phyloP scores from a whole-genome alignment of 2,888 invertebrate genomes.

The Xanthia togata region DNA sequence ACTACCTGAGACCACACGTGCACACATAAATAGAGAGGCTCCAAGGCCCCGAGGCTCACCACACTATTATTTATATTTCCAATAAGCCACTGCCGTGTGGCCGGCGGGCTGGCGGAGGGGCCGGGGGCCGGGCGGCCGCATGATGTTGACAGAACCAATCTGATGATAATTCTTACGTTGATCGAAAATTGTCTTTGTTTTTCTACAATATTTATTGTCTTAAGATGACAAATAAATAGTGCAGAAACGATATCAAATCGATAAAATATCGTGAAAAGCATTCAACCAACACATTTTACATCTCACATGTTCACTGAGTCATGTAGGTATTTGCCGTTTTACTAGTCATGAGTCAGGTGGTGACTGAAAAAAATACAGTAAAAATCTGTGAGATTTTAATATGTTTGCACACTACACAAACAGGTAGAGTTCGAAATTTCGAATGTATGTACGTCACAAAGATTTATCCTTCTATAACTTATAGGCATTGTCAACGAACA shows the following conservation, averaged over 20 bases:
- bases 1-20: conserved; percentile 45
- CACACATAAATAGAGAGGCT: conserved; percentile 16
- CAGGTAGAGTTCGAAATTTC: not conserved
- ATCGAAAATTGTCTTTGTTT: not conserved
- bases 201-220: not conserved
- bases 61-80: conserved; percentile 56
- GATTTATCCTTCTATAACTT: not conserved
- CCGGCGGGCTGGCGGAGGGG: not conserved
- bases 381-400: not conserved
- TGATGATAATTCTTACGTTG: conserved; percentile 3
- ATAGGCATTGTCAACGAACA: too few relatives aligned
- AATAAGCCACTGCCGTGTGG: conserved; percentile 39
- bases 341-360: not conserved
- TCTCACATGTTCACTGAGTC: not conserved
- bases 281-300: not conserved
- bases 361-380: not conserved
- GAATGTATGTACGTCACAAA: not conserved
- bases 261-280: too few relatives aligned
- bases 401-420: too few relatives aligned
- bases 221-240: conserved; percentile 1
- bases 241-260: not conserved
- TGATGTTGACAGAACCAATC: conserved; percentile 25
- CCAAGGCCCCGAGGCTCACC: conserved; percentile 19
- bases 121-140: too few relatives aligned
- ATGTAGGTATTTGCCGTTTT: not conserved